These are phyloP conservation scores for Hippocampus abdominalis DNA, from an alignment of 2,113 vertebrate species.

Conservation along the genomic window DNA sequence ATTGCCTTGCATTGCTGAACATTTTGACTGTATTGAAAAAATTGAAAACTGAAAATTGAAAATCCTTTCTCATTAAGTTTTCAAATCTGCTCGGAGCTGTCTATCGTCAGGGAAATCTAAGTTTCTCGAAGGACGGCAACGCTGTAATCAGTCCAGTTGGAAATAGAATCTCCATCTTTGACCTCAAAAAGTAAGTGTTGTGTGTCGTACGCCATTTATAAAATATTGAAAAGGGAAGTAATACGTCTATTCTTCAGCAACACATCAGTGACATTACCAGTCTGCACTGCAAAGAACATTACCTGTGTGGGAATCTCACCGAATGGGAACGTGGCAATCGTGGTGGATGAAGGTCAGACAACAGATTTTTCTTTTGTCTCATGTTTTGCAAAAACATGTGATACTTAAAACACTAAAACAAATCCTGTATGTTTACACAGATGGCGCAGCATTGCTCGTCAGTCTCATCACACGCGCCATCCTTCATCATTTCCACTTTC, in stretches of 20 bases:
- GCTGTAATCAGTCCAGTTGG: slow-evolving; percentile 90
- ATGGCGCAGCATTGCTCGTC: slow-evolving; percentile 84
- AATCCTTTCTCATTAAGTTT: slow-evolving; percentile 71
- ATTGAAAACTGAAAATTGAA: neutral
- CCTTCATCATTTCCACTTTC: slow-evolving; percentile 89
- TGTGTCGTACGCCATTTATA: neutral
- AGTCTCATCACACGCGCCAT: slow-evolving; percentile 82
- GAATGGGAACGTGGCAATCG: slow-evolving; percentile 81
- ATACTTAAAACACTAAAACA: neutral
- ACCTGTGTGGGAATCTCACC: slow-evolving; percentile 87
- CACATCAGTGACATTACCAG: slow-evolving; percentile 84
- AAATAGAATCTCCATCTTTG: slow-evolving; percentile 87
- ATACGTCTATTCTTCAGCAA: slow-evolving; percentile 72
- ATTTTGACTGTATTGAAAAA: neutral
- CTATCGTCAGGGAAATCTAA: slow-evolving; percentile 88
- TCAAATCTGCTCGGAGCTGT: slow-evolving; percentile 90
- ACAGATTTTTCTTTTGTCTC: neutral
- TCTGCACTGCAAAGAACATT: slow-evolving; percentile 85
- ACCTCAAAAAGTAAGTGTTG: slow-evolving; percentile 85
- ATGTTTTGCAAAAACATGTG: neutral
- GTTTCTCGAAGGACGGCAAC: slow-evolving; percentile 85
- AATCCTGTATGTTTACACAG: slow-evolving; percentile 57
- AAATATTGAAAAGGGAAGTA: neutral
- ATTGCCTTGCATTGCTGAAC: neutral
- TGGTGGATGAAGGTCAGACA: slow-evolving; percentile 87